Base-by-base conservation (phyloP, 2,888 invertebrate species). In the Oxyscelio sp. region DNA sequence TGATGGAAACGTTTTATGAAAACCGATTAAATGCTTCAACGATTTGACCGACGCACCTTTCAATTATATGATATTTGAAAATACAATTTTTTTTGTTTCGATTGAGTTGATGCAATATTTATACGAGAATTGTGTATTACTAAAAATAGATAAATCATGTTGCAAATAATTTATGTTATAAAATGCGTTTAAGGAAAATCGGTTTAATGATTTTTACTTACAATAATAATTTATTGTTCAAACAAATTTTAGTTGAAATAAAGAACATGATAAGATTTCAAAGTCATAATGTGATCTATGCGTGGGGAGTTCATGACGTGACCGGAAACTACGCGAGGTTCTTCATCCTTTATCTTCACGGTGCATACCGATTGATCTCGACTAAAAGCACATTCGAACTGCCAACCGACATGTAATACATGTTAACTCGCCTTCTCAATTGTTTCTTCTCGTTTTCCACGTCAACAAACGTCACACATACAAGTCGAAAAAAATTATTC, bases 321-420 rank as follows among this genome's bases (percentile, higher is more conserved):
- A 81, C 81, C 81, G 81, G 81, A 81, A 81, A 54, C 34, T 40
- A 63, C 81, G 38, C 68, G 59, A 65, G 48, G 66, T 68, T 45
- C 61, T 81, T 68, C 38, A 19, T 15, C 17, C 56, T 61, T 68
- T 74, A 74, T 75, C 56, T 54, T 74, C 43, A 34, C 56, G 17
- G 61, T 54, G 74, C 80, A 81, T 74, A 74, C 74, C 66, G 81
- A 81, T 81, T 68, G 45, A 61, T 66, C 52, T 45, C 19, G 34
- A 52, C 66, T 31, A 73, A 52, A 40, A 65, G 50, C 22, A n/a
- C n/a, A 19, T 59, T 40, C 27, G n/a, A 58, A 71, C 21, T 59
- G 22, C 40, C 40, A 56, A 45, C 54, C 22, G 56, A 21, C 65
- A 50, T 34, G 66, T 68, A 21, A 66, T 66, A 48, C 34, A 43